Evolutionary conservation across 2,113 vertebrate species (phyloP).

Genomic region (Camelus bactrianus): DNA sequence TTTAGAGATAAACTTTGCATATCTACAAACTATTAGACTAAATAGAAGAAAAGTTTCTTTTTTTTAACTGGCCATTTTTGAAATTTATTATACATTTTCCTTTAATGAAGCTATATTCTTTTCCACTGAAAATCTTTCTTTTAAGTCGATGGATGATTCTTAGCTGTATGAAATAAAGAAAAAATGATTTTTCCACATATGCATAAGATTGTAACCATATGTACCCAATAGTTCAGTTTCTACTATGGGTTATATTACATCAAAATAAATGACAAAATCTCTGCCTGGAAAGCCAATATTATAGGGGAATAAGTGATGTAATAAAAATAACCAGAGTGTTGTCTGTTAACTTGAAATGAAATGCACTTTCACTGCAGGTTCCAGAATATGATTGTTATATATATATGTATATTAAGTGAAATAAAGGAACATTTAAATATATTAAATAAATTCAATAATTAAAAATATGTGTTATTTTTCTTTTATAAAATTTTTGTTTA

Average conservation of each 20-base stretch:
- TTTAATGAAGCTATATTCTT: background rate
- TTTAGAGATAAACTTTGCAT: background rate
- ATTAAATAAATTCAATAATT: background rate
- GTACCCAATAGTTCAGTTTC: constrained; percentile 47
- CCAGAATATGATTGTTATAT: background rate
- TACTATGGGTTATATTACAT: constrained; percentile 51
- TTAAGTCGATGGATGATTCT: constrained; percentile 3
- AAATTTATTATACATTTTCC: constrained; percentile 26
- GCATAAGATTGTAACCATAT: constrained; percentile 68
- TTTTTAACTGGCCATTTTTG: background rate
- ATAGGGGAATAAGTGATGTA: constrained; percentile 49
- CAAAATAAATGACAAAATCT: constrained; percentile 73
- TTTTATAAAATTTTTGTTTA: background rate
- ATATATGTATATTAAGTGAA: background rate
- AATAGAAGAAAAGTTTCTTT: background rate
- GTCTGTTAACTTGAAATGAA: constrained; percentile 60
- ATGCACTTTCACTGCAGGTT: constrained; percentile 21
- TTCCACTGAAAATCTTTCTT: background rate
- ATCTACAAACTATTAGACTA: background rate
- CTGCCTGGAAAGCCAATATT: constrained; percentile 55
- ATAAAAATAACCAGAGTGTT: constrained; percentile 63
- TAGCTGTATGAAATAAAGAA: constrained; percentile 44
- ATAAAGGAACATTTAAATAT: background rate
- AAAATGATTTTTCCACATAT: constrained; percentile 66
- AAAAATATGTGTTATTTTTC: background rate